Percentiles rank a stretch among this genome's conserved stretches.
phyloP scores from a whole-genome alignment of 2,888 invertebrate species.

The Nymphalis c-album region DNA sequence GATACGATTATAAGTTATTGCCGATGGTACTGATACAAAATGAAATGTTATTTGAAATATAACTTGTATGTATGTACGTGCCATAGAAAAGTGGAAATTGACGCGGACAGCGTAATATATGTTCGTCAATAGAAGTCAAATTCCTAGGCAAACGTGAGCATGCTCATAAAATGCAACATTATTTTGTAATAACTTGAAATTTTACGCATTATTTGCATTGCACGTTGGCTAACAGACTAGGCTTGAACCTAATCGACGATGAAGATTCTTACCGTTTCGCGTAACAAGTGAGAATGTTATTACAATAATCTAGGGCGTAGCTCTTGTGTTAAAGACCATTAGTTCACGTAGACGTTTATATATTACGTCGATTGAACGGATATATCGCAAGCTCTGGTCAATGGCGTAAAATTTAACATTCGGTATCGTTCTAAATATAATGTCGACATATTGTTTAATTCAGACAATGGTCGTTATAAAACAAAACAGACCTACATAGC shows the following conservation, averaged over 20 bases:
- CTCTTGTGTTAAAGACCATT: conserved; percentile 14
- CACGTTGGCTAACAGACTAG: conserved; percentile 52
- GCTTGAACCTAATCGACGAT: conserved; percentile 48
- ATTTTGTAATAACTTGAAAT: conserved; percentile 42
- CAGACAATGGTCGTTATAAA: conserved; percentile 10
- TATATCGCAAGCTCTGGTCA: conserved; percentile 24
- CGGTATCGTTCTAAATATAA: conserved; percentile 16
- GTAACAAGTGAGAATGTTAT: conserved; percentile 24
- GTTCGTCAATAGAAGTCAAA: conserved; percentile 1
- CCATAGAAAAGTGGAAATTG: too few relatives aligned
- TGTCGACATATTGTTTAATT: conserved; percentile 15
- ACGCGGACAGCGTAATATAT: background rate
- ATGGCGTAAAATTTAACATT: conserved; percentile 21
- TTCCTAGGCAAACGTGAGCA: background rate
- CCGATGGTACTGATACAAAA: background rate
- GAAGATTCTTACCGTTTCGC: conserved; percentile 27
- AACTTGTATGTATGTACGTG: too few relatives aligned
- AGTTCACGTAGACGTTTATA: conserved; percentile 12
- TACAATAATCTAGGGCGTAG: conserved; percentile 22
- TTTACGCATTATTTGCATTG: conserved; percentile 61
- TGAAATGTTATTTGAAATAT: background rate
- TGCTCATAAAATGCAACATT: conserved; percentile 31
- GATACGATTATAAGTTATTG: conserved; percentile 2
- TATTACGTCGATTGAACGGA: conserved; percentile 21
- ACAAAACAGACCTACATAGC: background rate